phyloP scores from a whole-genome alignment of 2,888 invertebrate species.

The Nomada lathburiana region DNA sequence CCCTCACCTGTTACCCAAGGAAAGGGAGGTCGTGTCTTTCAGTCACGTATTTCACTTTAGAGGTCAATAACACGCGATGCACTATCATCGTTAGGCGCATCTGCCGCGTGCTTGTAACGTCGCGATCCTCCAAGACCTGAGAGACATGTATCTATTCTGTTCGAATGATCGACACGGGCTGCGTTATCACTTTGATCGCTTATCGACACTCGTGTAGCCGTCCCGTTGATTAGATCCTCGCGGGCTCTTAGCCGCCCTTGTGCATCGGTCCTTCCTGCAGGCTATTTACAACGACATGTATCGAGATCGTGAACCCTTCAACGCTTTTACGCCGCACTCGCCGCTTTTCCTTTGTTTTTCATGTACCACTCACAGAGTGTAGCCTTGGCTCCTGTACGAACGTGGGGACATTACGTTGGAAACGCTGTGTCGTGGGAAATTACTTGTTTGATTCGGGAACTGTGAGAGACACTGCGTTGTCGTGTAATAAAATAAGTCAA shows the following conservation, averaged over 20 bases:
- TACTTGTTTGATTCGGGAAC: neutral
- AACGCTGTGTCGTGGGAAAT: too few relatives aligned
- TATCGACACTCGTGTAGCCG: slow-evolving; percentile 38
- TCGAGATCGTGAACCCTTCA: slow-evolving; percentile 28
- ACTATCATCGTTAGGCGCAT: slow-evolving; percentile 34
- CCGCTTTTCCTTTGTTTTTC: too few relatives aligned
- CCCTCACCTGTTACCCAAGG: neutral
- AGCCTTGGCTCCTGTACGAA: neutral
- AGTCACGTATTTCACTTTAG: slow-evolving; percentile 24
- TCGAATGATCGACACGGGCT: slow-evolving; percentile 42
- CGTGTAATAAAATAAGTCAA: neutral
- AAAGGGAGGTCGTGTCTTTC: slow-evolving; percentile 8
- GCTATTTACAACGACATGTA: slow-evolving; percentile 8
- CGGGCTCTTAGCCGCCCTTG: slow-evolving; percentile 21
- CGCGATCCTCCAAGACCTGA: neutral
- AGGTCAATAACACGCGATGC: slow-evolving; percentile 33
- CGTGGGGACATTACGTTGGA: neutral
- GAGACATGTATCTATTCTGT: slow-evolving; percentile 32
- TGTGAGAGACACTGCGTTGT: neutral
- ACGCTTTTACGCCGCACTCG: slow-evolving; percentile 13
- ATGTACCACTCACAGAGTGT: neutral
- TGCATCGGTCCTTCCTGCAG: slow-evolving; percentile 29
- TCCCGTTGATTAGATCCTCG: slow-evolving; percentile 51
- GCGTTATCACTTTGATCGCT: slow-evolving; percentile 51
- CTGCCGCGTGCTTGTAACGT: slow-evolving; percentile 26